Evolutionary conservation across 2,113 vertebrate species (phyloP), one percentile per base, ranked within the genome.

Genomic region (Apistogramma diplotaenia): DNA sequence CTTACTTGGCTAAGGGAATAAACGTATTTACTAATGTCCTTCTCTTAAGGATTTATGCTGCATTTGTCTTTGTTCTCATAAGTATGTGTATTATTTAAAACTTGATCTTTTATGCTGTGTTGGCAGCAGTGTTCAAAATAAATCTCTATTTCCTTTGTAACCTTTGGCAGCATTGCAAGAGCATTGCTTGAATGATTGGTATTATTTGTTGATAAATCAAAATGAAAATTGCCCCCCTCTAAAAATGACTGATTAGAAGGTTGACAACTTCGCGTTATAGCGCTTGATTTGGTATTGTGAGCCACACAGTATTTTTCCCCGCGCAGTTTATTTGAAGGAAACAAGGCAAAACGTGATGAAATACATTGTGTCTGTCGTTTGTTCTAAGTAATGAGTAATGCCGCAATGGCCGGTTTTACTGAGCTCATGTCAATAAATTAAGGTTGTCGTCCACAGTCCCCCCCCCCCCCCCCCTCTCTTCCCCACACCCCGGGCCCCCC

Each of bases 151-250:
- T 90, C 85, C 83, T 80, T 87, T 91, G 88, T 94, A 94, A 94
- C 93, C 90, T 94, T 92, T 91, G 87, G 90, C 85, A 70, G 87
- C 78, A 83, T 71, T 11, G 76, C 87, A 80, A 79, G 88, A 95
- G 81, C 84, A 93, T 91, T 89, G 89, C 93, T 95, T 95, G 91
- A 96, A 95, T 95, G 94, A 96, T 94, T 94, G 92, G 79, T 74
- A 85, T 93, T 94, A 88, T 93, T 92, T 90, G 88, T 93, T 93
- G 88, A 93, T 97, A 95, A 96, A 96, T 96, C 96, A 94, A 87
- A 95, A 92, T 94, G 90, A 94, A 96, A 94, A 95, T 61, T 82
- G 92, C 91, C 94, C 79, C 92, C 93, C 93, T 92, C 89, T 91
- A 90, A 83, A 95, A 95, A 95, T 90, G 89, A 83, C 79, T 91